Base-by-base conservation (phyloP, 2,888 invertebrate genomes). In the Thalpophila matura region DNA sequence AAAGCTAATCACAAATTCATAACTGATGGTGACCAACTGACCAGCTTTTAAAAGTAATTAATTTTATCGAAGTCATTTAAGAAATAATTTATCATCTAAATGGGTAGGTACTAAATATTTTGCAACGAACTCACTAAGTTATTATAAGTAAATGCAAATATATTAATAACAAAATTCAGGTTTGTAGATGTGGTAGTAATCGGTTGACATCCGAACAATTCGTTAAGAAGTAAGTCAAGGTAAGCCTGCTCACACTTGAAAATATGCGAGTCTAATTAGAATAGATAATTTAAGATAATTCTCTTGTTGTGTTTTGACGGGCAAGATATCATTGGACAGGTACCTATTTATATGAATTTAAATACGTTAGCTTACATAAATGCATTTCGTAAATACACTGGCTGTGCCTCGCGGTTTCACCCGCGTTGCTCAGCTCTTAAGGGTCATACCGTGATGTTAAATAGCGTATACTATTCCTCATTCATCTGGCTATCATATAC, bases 161-260 rank as follows among this genome's bases (percentile, higher is more conserved):
- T 71, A 65, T 71, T 50, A 59, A 42, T 60, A 70, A 47, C 29
- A 43, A 54, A 62, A 50, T 45, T 43, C 4, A 16, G 18, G 18
- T 12, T 20, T 33, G 40, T 51, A 37, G 35, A 45, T 49, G 40
- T 63, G 27, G 16, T 20, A 10, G 22, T 47, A 49, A 53, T 53
- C 47, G 16, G 0, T 62, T 43, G 68, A 47, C 73, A 58, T 67
- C 74, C 16, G 24, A 46, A 46, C 42, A 10, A 53, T 67, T 38
- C 46, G 20, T 6, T 29, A 26, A 22, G 45, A 59, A 55, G 14
- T 43, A 31, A 79, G 81, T 79, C 57, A 67, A 74, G 50, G 80
- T 24, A n/a, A 54, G 9, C 65, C 16, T 37, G 49, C 7, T 26
- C 3, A 24, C 31, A 56, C 37, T 22, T 49, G 9, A 47, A 73